phyloP scores from a whole-genome alignment of 2,888 invertebrate genomes.

The Seira musarum region DNA sequence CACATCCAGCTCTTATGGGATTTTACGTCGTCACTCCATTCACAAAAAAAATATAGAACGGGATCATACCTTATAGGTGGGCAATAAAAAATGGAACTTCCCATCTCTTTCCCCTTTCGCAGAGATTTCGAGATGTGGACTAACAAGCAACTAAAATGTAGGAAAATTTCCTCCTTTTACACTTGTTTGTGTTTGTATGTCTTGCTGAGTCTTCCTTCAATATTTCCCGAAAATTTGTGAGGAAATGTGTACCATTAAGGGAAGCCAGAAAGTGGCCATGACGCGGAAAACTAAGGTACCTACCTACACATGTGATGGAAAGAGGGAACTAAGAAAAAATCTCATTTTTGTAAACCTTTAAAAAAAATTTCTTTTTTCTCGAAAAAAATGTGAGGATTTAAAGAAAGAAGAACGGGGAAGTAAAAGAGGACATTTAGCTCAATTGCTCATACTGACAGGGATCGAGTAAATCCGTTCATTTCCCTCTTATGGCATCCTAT shows the following conservation, averaged over 20 bases:
- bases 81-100: no score
- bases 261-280: slow-evolving; percentile 53
- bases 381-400: slow-evolving; percentile 26
- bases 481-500: slow-evolving; percentile 30
- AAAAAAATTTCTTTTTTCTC: slow-evolving; percentile 43
- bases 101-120: no score
- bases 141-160: no score
- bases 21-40: no score
- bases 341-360: slow-evolving; percentile 55
- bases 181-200: slow-evolving; percentile 18
- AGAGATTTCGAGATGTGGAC: no score
- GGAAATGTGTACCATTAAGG: slow-evolving; percentile 54
- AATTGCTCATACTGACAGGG: slow-evolving; percentile 63
- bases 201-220: slow-evolving; percentile 26
- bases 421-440: slow-evolving; percentile 60
- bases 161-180: slow-evolving; percentile 6
- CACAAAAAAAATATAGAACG: no score
- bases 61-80: no score
- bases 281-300: slow-evolving; percentile 19
- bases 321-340: slow-evolving; percentile 32
- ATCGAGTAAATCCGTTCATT: slow-evolving; percentile 62
- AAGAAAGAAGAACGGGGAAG: slow-evolving; percentile 22
- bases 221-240: slow-evolving; percentile 28
- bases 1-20: no score
- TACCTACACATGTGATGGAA: not conserved